Base-by-base conservation (phyloP, 2,113 vertebrate genomes). In the Dendrocopos noguchii region DNA sequence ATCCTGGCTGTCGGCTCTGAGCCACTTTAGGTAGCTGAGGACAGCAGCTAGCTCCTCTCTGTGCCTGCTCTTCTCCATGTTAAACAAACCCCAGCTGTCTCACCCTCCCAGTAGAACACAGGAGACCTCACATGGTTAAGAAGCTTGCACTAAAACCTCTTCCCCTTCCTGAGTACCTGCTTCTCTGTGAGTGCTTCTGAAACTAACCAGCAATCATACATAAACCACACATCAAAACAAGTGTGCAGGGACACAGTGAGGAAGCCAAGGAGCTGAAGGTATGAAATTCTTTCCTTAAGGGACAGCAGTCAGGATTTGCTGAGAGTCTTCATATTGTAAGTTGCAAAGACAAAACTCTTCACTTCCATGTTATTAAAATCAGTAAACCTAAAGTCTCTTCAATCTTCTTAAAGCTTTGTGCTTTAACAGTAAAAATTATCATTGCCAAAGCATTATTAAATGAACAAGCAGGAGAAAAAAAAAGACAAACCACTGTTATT, bases 361-460 rank as follows among this genome's bases (percentile, higher is more conserved):
- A 63, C 34, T 85, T 90, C 36, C 24, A 79, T 87, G 75, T 88
- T 93, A 86, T 72, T 77, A 87, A 59, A 79, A 76, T 82, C 46
- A 47, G 55, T 80, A 90, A 92, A 94, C 71, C 53, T 60, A 67
- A 88, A 66, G 13, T 66, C 17, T 88, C 73, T 94, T 94, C 52
- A 90, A 86, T 91, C n/a, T 82, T 80, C 52, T 74, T 79, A 95
- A 91, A 67, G 25, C 42, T 81, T 91, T 86, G 33, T 77, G 56
- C 84, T 94, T 73, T 74, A 76, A 84, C 68, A 86, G 63, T 84
- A 77, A 86, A 94, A 92, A 71, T 87, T 83, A 81, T 63, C 56
- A 94, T 82, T 81, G 66, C 47, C 87, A 91, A 76, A 59, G 18
- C 66, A 75, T 82, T 96, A 80, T 80, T 96, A 89, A 95, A 84